A percentile compares a stretch with the other conserved stretches of the same genome.
Evolutionary conservation across 2,888 invertebrate genomes (phyloP).

Genomic region (Chydorus sphaericus): DNA sequence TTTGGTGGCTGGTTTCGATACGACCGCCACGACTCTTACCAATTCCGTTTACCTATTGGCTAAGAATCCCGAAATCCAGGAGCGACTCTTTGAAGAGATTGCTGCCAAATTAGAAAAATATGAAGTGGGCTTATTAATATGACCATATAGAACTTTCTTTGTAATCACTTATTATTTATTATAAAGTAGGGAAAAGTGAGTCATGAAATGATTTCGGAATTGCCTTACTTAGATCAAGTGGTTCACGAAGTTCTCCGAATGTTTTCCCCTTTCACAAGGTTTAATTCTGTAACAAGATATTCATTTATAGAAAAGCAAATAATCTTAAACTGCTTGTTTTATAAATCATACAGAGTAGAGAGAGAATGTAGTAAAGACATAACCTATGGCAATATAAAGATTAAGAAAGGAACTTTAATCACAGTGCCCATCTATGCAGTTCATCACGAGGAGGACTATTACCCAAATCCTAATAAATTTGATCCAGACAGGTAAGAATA

Average conservation of each 20-base stretch:
- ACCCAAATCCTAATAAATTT: conserved; percentile 39
- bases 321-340: too few relatives aligned
- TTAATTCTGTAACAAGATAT: not conserved
- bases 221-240: conserved; percentile 12
- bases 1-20: conserved; percentile 10
- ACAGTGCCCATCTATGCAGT: conserved; percentile 40
- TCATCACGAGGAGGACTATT: conserved; percentile 41
- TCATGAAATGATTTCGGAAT: too few relatives aligned
- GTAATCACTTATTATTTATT: too few relatives aligned
- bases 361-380: conserved; percentile 24
- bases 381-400: conserved; percentile 27
- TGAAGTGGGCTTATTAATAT: too few relatives aligned
- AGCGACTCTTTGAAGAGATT: conserved; percentile 8
- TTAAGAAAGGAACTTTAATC: conserved; percentile 38
- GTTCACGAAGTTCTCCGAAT: conserved; percentile 17
- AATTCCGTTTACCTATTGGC: not conserved
- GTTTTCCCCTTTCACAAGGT: conserved; percentile 20
- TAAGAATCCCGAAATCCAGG: conserved; percentile 11
- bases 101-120: not conserved
- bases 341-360: conserved; percentile 21
- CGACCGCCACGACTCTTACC: conserved; percentile 13
- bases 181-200: too few relatives aligned
- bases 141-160: too few relatives aligned
- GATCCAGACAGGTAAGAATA: conserved; percentile 37
- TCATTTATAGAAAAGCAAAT: not conserved